Conservation (phyloP, 2,888 invertebrate species). For the Thereva unica region DNA sequence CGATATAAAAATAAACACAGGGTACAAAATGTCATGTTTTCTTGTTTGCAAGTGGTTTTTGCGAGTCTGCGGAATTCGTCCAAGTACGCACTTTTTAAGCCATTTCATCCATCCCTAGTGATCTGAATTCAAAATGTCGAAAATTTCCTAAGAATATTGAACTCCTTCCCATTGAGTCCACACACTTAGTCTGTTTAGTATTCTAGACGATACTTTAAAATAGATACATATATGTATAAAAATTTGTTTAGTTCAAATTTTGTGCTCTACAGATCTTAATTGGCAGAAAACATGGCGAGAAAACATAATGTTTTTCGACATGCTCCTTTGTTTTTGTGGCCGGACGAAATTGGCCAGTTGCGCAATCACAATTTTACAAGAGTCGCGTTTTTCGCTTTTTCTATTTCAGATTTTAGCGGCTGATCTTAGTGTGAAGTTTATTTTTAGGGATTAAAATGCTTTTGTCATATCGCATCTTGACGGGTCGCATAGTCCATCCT, state of each 20-base stretch:
- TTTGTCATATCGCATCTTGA: too few species aligned
- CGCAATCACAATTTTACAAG: conserved; percentile 9
- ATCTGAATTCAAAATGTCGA: too few species aligned
- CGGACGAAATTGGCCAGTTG: conserved; percentile 3
- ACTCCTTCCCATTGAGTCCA: too few species aligned
- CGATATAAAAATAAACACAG: conserved; percentile 25
- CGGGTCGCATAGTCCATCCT: too few species aligned
- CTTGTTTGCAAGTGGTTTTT: conserved; percentile 32
- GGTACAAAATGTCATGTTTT: conserved; percentile 32
- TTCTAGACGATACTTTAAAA: neutral
- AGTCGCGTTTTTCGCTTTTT: neutral
- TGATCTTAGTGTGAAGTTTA: conserved; percentile 11
- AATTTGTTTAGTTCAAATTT: neutral
- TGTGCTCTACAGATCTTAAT: neutral
- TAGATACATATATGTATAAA: conserved; percentile 8
- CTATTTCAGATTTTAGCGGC: conserved; percentile 1
- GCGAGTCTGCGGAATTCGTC: conserved; percentile 1
- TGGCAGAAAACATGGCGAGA: conserved; percentile 17
- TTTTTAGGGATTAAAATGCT: conserved; percentile 1
- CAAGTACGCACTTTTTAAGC: neutral
- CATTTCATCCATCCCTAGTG: too few species aligned
- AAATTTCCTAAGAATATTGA: too few species aligned
- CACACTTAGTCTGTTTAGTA: too few species aligned
- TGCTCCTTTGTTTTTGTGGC: neutral
- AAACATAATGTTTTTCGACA: conserved; percentile 26